Conservation (phyloP, 2,113 vertebrate genomes). For the Bos indicus region DNA sequence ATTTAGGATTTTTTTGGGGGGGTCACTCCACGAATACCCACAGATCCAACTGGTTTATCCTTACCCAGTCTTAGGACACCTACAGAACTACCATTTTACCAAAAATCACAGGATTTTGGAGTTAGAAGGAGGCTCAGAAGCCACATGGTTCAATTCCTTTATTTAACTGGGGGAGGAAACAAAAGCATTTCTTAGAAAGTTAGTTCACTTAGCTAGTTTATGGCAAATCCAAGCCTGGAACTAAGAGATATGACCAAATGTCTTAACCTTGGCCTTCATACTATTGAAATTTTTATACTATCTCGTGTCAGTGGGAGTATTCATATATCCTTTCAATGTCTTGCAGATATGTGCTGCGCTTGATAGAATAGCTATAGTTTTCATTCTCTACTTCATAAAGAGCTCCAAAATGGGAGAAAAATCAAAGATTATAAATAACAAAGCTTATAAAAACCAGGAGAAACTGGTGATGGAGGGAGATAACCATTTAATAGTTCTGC, state of each 20-base stretch:
- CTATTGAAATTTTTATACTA: not conserved
- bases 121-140: not conserved
- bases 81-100: not conserved
- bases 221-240: not conserved
- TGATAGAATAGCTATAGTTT: not conserved
- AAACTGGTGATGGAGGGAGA: not conserved
- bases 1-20: not conserved
- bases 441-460: not conserved
- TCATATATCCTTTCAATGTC: not conserved
- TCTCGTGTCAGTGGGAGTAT: not conserved
- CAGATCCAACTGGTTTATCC: not conserved
- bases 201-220: not conserved
- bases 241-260: not conserved
- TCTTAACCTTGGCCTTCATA: constrained; percentile 38
- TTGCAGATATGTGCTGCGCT: not conserved
- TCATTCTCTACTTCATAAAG: not conserved
- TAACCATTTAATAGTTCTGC: not conserved
- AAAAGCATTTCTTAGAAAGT: not conserved
- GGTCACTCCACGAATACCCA: not conserved
- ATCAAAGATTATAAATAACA: not conserved
- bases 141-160: not conserved
- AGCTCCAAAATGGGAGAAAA: not conserved
- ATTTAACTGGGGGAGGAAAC: not conserved
- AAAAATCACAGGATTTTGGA: not conserved
- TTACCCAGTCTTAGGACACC: not conserved